A percentile compares a stretch with the other conserved stretches of the same genome.
Conservation (phyloP, 2,113 vertebrate species). For the Cavia porcellus region DNA sequence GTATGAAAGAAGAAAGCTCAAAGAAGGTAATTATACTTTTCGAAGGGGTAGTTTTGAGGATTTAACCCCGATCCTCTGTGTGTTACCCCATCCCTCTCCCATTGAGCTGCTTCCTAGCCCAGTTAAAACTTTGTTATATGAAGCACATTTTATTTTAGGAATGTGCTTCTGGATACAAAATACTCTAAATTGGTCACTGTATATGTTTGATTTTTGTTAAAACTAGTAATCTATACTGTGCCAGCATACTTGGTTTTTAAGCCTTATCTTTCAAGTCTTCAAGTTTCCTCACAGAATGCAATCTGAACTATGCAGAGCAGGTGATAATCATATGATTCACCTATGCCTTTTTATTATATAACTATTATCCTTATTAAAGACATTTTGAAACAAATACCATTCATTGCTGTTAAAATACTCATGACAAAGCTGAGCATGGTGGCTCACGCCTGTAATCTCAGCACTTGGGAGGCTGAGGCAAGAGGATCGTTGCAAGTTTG, state of each 20-base stretch:
- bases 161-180: conserved; percentile 24
- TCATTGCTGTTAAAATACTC: conserved; percentile 47
- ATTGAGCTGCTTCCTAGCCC: background rate
- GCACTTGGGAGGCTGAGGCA: too few relatives aligned
- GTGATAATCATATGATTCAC: background rate
- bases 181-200: background rate
- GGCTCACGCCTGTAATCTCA: too few relatives aligned
- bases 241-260: too few relatives aligned
- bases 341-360: conserved; percentile 15
- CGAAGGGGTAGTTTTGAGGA: background rate
- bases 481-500: too few relatives aligned
- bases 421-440: background rate
- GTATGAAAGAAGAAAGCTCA: background rate
- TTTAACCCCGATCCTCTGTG: background rate
- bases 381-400: background rate
- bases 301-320: too few relatives aligned
- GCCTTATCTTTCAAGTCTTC: too few relatives aligned
- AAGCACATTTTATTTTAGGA: conserved; percentile 45
- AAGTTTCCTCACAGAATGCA: too few relatives aligned
- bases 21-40: background rate
- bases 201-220: conserved; percentile 48
- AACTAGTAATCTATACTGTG: conserved; percentile 10
- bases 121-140: background rate
- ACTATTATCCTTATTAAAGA: conserved; percentile 47
- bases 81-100: background rate